These are phyloP conservation scores for Xylophagus ater DNA, from an alignment of 2,888 invertebrate genomes.

Conservation along the genomic window DNA sequence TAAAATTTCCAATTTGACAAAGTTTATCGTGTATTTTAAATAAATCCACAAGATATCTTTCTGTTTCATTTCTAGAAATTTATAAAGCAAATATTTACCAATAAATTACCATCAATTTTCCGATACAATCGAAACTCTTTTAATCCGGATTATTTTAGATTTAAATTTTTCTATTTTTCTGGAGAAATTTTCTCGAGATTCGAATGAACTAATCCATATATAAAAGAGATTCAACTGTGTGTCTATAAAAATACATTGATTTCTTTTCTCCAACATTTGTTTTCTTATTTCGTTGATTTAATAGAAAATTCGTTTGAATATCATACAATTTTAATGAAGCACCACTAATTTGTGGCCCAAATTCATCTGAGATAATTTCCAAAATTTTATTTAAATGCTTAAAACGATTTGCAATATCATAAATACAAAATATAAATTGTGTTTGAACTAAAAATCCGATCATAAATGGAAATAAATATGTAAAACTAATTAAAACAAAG, in stretches of 20 bases:
- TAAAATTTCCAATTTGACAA: slow-evolving; percentile 29
- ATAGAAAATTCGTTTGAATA: slow-evolving; percentile 28
- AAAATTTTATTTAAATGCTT: slow-evolving; percentile 30
- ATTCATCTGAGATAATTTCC: slow-evolving; percentile 31
- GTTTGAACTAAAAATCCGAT: slow-evolving; percentile 31
- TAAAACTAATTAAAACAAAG: slow-evolving; percentile 8
- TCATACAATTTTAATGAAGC: slow-evolving; percentile 31
- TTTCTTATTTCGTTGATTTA: slow-evolving; percentile 13
- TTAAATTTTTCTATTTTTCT: slow-evolving; percentile 2
- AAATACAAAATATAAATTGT: slow-evolving; percentile 33
- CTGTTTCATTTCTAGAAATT: slow-evolving; percentile 16
- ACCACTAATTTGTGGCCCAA: slow-evolving; percentile 24
- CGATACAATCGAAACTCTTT: no score
- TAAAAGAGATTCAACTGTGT: neutral
- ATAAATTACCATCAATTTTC: neutral
- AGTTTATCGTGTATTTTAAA: slow-evolving; percentile 36
- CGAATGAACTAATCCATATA: slow-evolving; percentile 17
- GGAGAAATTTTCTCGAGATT: slow-evolving; percentile 10
- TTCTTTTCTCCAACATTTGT: slow-evolving; percentile 13
- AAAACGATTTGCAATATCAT: slow-evolving; percentile 32
- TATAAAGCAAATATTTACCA: neutral
- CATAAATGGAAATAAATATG: slow-evolving; percentile 27
- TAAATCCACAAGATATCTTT: slow-evolving; percentile 31
- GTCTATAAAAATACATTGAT: slow-evolving; percentile 5
- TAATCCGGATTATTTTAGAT: neutral